These are phyloP conservation scores for Allygus modestus DNA, from an alignment of 2,888 invertebrate species.

Conservation along the genomic window DNA sequence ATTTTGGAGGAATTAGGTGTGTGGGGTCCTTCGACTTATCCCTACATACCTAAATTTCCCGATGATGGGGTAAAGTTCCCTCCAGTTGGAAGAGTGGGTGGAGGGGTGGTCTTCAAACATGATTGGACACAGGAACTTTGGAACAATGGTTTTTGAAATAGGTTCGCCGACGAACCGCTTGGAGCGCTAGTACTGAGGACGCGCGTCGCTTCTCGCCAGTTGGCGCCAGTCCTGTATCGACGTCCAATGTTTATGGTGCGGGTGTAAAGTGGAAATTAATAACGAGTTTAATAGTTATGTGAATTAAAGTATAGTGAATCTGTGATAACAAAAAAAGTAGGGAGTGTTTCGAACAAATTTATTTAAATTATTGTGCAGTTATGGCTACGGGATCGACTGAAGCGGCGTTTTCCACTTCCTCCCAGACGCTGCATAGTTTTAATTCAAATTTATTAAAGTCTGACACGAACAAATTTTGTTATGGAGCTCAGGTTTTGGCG, in stretches of 20 bases:
- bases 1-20: too few species aligned
- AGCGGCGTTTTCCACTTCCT: constrained; percentile 71
- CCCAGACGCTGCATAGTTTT: constrained; percentile 69
- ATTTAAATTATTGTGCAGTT: constrained; percentile 18
- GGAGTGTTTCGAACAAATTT: constrained; percentile 24
- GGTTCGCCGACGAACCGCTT: background rate
- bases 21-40: too few species aligned
- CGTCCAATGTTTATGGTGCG: constrained; percentile 25
- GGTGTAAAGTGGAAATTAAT: background rate
- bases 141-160: constrained; percentile 30
- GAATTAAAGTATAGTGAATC: constrained; percentile 20
- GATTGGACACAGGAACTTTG: constrained; percentile 4
- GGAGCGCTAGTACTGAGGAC: constrained; percentile 29
- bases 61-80: background rate
- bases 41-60: background rate
- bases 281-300: constrained; percentile 28
- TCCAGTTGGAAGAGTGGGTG: background rate
- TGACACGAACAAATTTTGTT: constrained; percentile 70
- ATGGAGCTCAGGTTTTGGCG: constrained; percentile 71
- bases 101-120: background rate
- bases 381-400: constrained; percentile 73
- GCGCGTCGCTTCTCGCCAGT: background rate
- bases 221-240: constrained; percentile 47
- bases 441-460: constrained; percentile 68
- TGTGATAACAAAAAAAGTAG: constrained; percentile 21